Base-by-base conservation (phyloP, 2,797 vertebrate genomes). In the Coregonus ussuriensis region DNA sequence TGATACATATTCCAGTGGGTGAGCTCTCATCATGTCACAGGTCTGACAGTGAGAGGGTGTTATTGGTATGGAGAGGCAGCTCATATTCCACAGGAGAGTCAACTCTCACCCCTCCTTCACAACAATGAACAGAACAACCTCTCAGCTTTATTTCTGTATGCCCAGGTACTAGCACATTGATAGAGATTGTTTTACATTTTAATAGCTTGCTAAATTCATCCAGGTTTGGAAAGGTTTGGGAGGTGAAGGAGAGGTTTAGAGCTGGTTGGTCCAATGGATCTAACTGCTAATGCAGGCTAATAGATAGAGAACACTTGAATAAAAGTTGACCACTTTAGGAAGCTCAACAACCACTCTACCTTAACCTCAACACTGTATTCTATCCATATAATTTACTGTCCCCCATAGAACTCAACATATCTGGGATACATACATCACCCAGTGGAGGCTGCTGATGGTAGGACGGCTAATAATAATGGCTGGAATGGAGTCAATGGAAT, bases 61-160 rank as follows among this genome's bases (percentile, higher is more conserved):
- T 91, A 87, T 81, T 84, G 83, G 76, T 81, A 84, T 88, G 85
- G 86, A 91, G 85, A 84, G 88, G 76, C 82, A 47, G 78, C 81
- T 88, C 82, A 25, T 82, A 77, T 85, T 74, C 86, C 79, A 77
- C 82, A 72, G 3, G 80, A 88, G 83, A 86, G 80, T 87, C 82
- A 83, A 74, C 85, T 83, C 85, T 85, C 89, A 82, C 81, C 87
- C 87, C 59, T 87, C 72, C 89, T 86, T 86, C 82, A 85, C 79
- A 78, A 78, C 83, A 75, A 83, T 85, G 83, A 88, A 75, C 80
- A 85, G 78, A 86, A 79, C 78, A 74, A 79, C 80, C 82, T 84
- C 86, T 86, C 65, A 83, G 76, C 82, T 88, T 86, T 90, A 86
- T 88, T 89, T 86, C 81, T 82, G 87, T 86, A 75, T 6, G 56